Evolutionary conservation across 2,888 invertebrate genomes (phyloP).

Genomic region (Polymixis flavicincta): DNA sequence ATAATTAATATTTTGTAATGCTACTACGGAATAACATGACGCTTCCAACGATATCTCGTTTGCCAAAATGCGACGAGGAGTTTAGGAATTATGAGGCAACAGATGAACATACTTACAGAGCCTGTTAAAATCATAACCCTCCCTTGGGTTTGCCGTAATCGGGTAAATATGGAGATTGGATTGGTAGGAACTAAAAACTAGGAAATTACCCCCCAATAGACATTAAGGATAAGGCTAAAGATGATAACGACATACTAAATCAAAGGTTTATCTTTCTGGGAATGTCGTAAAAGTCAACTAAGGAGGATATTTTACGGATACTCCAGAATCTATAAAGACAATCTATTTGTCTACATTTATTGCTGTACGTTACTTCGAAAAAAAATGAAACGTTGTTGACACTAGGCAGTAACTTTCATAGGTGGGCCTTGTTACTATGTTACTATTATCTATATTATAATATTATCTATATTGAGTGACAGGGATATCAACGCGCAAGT

Average conservation of each 20-base stretch:
- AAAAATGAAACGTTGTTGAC: background rate
- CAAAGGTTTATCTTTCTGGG: constrained; percentile 26
- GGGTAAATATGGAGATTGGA: background rate
- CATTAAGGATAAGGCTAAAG: constrained; percentile 12
- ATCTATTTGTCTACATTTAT: background rate
- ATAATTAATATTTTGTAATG: too few species aligned
- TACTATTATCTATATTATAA: too few species aligned
- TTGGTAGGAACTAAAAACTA: background rate
- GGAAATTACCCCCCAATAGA: background rate
- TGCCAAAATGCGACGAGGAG: too few species aligned
- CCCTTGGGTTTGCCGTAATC: background rate
- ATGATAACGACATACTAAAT: constrained; percentile 26
- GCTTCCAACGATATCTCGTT: too few species aligned
- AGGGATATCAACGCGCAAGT: too few species aligned
- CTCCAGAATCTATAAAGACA: background rate
- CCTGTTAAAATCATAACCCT: too few species aligned
- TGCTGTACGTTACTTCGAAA: background rate
- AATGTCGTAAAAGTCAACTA: constrained; percentile 22
- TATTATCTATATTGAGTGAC: too few species aligned
- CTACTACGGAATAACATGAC: too few species aligned
- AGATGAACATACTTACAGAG: too few species aligned
- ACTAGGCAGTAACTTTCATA: background rate
- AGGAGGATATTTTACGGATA: background rate
- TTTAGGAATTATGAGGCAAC: too few species aligned
- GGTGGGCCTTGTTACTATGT: too few species aligned